phyloP scores from a whole-genome alignment of 2,797 vertebrate species.

The Glossophaga mutica region DNA sequence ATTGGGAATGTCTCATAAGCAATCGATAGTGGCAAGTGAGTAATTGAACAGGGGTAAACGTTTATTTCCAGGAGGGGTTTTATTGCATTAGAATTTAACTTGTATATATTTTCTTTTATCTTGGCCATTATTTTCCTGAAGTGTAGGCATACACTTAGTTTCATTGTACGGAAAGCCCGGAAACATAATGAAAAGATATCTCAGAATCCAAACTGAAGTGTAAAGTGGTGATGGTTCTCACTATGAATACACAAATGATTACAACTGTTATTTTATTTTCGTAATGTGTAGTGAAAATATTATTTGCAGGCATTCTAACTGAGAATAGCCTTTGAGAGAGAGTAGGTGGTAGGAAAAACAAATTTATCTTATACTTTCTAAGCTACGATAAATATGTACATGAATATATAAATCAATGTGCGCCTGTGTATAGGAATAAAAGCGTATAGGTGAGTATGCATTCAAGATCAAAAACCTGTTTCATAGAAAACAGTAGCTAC shows the following conservation, averaged over 20 bases:
- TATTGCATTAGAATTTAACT: constrained; percentile 2
- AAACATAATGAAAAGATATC: neutral
- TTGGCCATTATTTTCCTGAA: neutral
- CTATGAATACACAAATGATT: neutral
- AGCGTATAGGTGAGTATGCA: neutral
- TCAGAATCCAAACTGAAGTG: neutral
- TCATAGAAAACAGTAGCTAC: neutral
- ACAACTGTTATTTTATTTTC: neutral
- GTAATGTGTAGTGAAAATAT: neutral
- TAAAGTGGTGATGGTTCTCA: neutral
- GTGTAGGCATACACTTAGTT: neutral
- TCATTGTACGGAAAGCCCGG: neutral
- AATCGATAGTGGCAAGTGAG: neutral
- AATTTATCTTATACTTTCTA: neutral
- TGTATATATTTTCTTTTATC: neutral
- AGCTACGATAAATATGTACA: neutral
- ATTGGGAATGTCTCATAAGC: neutral
- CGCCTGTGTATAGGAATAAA: neutral
- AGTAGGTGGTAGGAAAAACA: neutral
- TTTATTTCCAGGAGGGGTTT: neutral
- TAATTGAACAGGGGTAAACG: neutral
- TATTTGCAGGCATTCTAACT: neutral
- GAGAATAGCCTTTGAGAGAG: neutral
- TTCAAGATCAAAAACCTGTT: neutral
- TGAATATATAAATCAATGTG: neutral